A percentile compares a stretch with the other conserved stretches of the same genome.
These are phyloP conservation scores for Mixornis gularis DNA, from an alignment of 2,113 vertebrate genomes.

Conservation along the genomic window DNA sequence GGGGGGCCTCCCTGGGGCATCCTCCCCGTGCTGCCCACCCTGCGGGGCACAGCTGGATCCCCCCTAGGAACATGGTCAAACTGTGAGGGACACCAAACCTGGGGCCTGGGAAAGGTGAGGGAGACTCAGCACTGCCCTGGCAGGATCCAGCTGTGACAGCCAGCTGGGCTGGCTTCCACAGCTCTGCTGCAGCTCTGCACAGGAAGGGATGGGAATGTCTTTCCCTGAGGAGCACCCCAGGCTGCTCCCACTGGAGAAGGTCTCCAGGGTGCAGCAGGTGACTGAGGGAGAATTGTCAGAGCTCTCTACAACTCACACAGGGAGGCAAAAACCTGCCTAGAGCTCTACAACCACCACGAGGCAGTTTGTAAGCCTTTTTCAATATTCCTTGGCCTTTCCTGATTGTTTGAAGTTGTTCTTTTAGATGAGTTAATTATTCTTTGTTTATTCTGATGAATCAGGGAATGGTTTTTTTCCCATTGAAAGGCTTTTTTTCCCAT, in stretches of 20 bases:
- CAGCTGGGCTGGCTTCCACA: not conserved
- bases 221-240: not conserved
- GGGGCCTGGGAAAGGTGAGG: not conserved
- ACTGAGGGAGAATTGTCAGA: not conserved
- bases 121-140: not conserved
- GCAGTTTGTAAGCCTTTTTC: not conserved
- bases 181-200: not conserved
- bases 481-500: not conserved
- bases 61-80: accelerated
- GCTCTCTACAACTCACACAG: not conserved
- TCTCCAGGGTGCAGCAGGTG: not conserved
- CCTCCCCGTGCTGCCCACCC: not conserved
- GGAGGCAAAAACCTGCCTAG: not conserved
- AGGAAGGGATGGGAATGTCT: not conserved
- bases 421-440: not conserved
- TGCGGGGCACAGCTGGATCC: not conserved
- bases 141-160: not conserved
- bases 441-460: not conserved
- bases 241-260: not conserved
- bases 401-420: not conserved
- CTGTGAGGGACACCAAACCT: accelerated
- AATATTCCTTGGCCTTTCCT: not conserved
- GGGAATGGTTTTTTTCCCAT: not conserved
- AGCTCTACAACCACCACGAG: not conserved
- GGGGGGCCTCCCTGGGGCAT: not conserved